Conservation (phyloP, 2,113 vertebrate genomes). For the Varanus komodoensis region DNA sequence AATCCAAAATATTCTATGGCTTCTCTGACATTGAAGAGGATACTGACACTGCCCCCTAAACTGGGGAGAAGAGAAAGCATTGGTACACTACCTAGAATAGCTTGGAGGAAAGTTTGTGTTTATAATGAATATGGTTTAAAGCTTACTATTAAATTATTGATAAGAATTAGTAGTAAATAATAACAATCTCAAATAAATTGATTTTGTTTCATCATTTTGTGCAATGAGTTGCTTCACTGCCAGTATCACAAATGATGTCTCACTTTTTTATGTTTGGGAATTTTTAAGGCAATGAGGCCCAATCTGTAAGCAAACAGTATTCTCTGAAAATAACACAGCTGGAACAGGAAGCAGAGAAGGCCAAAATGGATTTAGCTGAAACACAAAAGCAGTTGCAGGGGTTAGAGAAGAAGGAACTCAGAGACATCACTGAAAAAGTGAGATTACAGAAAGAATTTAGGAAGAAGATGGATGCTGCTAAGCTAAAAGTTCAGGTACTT, state of each 20-base stretch:
- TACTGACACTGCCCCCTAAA: no score
- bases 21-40: not conserved
- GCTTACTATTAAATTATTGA: not conserved
- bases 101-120: not conserved
- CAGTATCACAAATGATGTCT: not conserved
- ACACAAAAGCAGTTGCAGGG: constrained; percentile 78
- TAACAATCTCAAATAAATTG: not conserved
- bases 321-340: constrained; percentile 79
- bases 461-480: constrained; percentile 81
- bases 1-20: no score
- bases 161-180: not conserved
- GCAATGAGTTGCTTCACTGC: not conserved
- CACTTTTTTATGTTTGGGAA: constrained; percentile 3
- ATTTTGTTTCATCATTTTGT: not conserved
- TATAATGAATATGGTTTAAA: not conserved
- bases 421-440: constrained; percentile 74
- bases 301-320: constrained; percentile 80
- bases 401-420: constrained; percentile 77
- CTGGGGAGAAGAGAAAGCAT: not conserved
- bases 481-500: constrained; percentile 81
- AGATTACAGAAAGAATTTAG: constrained; percentile 79
- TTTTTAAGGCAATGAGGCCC: constrained; percentile 80
- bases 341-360: constrained; percentile 78
- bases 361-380: constrained; percentile 77
- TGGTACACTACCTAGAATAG: not conserved